Percentiles rank a stretch among this genome's conserved stretches.
phyloP scores from a whole-genome alignment of 2,113 vertebrate species.

The Mesoclemmys tuberculata region DNA sequence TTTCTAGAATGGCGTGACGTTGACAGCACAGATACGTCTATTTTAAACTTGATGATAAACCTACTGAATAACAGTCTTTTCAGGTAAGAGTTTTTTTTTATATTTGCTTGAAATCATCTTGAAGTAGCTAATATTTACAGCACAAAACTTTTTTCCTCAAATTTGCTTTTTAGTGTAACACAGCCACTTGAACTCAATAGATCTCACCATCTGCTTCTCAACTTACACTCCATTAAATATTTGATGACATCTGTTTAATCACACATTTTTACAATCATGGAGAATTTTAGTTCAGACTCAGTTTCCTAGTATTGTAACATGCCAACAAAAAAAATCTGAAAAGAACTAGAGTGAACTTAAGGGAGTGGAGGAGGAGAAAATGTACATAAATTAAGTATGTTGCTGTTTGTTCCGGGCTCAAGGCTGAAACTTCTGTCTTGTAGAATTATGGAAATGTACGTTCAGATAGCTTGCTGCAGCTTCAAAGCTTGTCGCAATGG shows the following conservation, averaged over 20 bases:
- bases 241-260: constrained; percentile 74
- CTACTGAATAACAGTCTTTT: background rate
- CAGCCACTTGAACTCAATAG: constrained; percentile 51
- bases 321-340: constrained; percentile 10
- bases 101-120: constrained; percentile 29
- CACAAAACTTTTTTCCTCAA: constrained; percentile 44
- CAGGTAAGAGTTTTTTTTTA: constrained; percentile 23
- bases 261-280: constrained; percentile 60
- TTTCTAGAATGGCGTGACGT: background rate
- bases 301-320: background rate
- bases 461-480: background rate
- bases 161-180: constrained; percentile 65
- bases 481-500: background rate
- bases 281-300: constrained; percentile 43
- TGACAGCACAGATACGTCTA: background rate
- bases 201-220: constrained; percentile 70
- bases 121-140: constrained; percentile 58
- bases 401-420: fast-evolving
- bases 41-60: constrained; percentile 6
- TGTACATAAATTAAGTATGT: background rate
- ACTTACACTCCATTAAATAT: constrained; percentile 70
- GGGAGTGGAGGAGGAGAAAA: background rate
- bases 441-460: fast-evolving
- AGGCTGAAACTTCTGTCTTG: background rate
- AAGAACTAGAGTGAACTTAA: background rate